Percentiles rank a stretch among this genome's conserved stretches.
Evolutionary conservation across 2,797 vertebrate genomes (phyloP).

Genomic region (Chaetodon trifasciatus): DNA sequence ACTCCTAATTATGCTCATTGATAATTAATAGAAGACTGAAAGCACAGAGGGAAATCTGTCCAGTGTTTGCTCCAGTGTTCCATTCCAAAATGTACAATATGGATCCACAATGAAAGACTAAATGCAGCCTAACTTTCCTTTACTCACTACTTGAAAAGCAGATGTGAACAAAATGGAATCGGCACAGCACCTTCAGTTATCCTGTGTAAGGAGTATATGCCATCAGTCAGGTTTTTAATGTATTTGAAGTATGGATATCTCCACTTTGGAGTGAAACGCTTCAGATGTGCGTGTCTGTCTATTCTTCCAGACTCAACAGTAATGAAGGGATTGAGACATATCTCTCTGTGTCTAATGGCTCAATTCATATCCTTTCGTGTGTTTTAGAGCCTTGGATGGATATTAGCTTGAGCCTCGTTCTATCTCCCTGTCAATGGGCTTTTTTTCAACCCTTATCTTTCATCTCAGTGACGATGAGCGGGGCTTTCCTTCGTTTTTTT

Average conservation of each 20-base stretch:
- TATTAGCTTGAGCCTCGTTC: constrained; percentile 64
- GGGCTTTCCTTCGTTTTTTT: constrained; percentile 60
- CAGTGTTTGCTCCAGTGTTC: constrained; percentile 14
- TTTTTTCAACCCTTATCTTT: constrained; percentile 64
- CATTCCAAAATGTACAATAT: background rate
- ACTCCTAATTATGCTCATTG: constrained; percentile 32
- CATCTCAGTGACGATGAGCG: constrained; percentile 39
- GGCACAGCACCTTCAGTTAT: constrained; percentile 22
- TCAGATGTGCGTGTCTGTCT: constrained; percentile 35
- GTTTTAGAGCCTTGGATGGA: constrained; percentile 62
- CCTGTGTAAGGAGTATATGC: constrained; percentile 27
- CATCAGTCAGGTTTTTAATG: constrained; percentile 53
- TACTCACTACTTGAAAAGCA: constrained; percentile 11
- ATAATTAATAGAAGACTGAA: constrained; percentile 42
- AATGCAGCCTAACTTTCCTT: constrained; percentile 20
- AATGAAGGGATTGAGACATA: constrained; percentile 55
- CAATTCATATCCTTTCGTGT: constrained; percentile 64
- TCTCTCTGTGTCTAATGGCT: constrained; percentile 64
- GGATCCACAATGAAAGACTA: constrained; percentile 3
- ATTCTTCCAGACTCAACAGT: constrained; percentile 33
- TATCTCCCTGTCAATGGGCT: constrained; percentile 68
- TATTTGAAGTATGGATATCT: constrained; percentile 49
- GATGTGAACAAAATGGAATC: constrained; percentile 28
- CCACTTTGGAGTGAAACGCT: constrained; percentile 52
- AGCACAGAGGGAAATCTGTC: background rate